phyloP scores from a whole-genome alignment of 2,797 vertebrate genomes.

The Cynodonichthys magdalenae region DNA sequence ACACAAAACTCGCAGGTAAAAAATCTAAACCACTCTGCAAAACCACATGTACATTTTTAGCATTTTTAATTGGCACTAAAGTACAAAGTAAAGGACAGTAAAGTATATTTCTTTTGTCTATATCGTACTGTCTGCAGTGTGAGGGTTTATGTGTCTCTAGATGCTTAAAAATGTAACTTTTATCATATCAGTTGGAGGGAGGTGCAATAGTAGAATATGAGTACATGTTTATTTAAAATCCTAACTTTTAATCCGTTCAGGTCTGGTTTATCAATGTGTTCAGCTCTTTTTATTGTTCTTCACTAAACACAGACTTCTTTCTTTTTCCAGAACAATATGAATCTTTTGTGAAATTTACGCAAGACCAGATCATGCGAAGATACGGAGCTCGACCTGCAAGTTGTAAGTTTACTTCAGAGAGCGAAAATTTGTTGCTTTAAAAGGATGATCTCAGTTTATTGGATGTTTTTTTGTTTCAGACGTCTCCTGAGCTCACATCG shows the following conservation, averaged over 20 bases:
- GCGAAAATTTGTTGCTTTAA: neutral
- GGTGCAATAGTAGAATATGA: neutral
- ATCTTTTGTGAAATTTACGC: constrained; percentile 97
- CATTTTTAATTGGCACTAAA: too few relatives aligned
- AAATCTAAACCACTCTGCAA: neutral
- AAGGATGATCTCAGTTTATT: neutral
- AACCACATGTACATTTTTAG: too few relatives aligned
- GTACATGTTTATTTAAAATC: too few relatives aligned
- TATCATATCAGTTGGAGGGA: neutral
- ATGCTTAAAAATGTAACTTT: constrained; percentile 1
- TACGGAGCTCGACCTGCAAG: constrained; percentile 91
- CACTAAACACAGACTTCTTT: neutral
- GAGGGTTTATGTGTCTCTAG: neutral
- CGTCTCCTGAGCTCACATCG: constrained; percentile 87
- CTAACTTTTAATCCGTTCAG: too few relatives aligned
- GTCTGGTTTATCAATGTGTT: too few relatives aligned
- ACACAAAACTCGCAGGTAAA: constrained; percentile 93
- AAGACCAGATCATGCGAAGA: constrained; percentile 96
- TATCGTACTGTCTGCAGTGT: too few relatives aligned
- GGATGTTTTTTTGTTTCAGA: constrained; percentile 75
- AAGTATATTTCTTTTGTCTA: too few relatives aligned
- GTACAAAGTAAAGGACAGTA: too few relatives aligned
- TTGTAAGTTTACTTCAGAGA: constrained; percentile 77
- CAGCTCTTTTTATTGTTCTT: neutral
- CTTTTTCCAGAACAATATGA: constrained; percentile 90